Conservation (phyloP, 1,140 invertebrate species). For the Aphidius gifuensis region DNA sequence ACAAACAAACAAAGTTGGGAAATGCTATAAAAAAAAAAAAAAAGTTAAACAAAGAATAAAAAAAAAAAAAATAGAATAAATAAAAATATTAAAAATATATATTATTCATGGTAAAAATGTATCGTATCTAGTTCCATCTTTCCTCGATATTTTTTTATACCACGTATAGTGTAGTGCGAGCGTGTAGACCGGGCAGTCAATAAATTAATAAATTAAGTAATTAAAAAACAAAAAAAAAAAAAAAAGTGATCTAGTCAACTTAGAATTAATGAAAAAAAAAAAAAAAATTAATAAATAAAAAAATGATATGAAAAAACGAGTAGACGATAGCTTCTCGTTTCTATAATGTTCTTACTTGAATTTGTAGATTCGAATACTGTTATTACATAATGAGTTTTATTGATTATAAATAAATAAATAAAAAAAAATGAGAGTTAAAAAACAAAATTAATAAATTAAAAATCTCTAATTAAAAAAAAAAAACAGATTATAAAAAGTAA, state of each 20-base stretch:
- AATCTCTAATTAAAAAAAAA: background rate
- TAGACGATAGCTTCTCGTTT: slow-evolving; percentile 30
- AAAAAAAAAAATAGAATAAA: slow-evolving; percentile 6
- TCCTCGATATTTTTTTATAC: slow-evolving; percentile 53
- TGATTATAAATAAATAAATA: slow-evolving; percentile 16
- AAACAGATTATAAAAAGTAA: background rate
- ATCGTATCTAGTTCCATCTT: slow-evolving; percentile 40
- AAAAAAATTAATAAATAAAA: slow-evolving; percentile 1
- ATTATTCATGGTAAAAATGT: slow-evolving; percentile 6
- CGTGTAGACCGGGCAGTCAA: slow-evolving; percentile 34
- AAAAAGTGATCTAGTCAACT: slow-evolving; percentile 52
- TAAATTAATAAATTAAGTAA: slow-evolving; percentile 2
- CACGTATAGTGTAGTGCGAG: slow-evolving; percentile 35
- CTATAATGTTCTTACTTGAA: slow-evolving; percentile 26
- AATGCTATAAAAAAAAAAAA: slow-evolving; percentile 1
- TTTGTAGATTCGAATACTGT: slow-evolving; percentile 27
- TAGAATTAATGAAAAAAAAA: slow-evolving; percentile 20
- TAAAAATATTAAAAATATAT: slow-evolving; percentile 5
- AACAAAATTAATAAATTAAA: background rate
- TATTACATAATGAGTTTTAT: slow-evolving; percentile 27
- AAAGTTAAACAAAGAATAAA: slow-evolving; percentile 11
- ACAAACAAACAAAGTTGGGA: slow-evolving; percentile 1
- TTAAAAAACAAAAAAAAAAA: slow-evolving; percentile 29
- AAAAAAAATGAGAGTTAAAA: slow-evolving; percentile 9
- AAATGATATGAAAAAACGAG: slow-evolving; percentile 26